A percentile compares a stretch with the other conserved stretches of the same genome.
Conservation (phyloP, 2,113 vertebrate species). For the Pluvianellus socialis region DNA sequence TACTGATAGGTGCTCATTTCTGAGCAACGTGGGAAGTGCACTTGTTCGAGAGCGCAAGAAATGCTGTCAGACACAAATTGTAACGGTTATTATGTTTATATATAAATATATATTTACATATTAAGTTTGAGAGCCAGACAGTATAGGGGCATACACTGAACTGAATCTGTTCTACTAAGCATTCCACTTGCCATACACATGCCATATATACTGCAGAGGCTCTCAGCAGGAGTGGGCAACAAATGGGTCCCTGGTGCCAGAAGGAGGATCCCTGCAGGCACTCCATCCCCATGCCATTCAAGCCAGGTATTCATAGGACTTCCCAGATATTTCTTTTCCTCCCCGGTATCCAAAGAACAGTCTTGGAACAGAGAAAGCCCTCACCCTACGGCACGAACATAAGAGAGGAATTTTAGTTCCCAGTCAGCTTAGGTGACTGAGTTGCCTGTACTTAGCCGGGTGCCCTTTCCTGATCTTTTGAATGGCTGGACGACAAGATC, state of each 20-base stretch:
- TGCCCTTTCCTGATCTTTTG: background rate
- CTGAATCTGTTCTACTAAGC: background rate
- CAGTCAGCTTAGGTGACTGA: background rate
- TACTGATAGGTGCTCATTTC: background rate
- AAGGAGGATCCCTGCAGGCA: background rate
- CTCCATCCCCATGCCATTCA: background rate
- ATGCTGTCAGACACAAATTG: background rate
- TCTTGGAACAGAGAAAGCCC: background rate
- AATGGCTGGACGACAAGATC: background rate
- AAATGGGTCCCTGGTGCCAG: background rate
- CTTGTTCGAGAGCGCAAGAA: background rate
- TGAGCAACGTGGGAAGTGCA: background rate
- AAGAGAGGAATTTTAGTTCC: background rate
- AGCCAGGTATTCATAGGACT: background rate
- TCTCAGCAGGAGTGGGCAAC: background rate
- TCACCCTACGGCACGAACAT: background rate
- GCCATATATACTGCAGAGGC: background rate
- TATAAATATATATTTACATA: background rate
- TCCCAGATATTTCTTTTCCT: background rate
- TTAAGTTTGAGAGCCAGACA: background rate
- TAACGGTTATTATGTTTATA: background rate
- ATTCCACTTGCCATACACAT: background rate
- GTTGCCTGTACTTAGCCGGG: background rate
- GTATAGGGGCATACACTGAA: background rate
- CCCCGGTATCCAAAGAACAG: background rate